Evolutionary conservation across 2,888 invertebrate genomes (phyloP), one percentile per base, ranked within the genome.

Genomic region (Tethea ocularis): DNA sequence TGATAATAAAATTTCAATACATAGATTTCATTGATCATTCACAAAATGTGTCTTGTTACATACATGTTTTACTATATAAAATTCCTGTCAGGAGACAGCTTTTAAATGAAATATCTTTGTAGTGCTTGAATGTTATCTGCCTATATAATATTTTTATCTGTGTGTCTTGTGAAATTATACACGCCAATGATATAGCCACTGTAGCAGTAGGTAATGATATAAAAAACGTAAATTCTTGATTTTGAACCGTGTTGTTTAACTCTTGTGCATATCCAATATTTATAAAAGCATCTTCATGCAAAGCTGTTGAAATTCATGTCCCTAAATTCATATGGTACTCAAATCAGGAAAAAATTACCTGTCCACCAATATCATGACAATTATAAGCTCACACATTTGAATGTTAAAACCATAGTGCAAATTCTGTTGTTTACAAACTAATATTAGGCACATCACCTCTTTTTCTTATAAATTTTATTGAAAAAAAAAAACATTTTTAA

Each of bases 121-220:
- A 78, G 75, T 68, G 76, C 75, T 77, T 80, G 64, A 68, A 62
- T 73, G 64, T 77, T 72, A 67, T 64, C 66, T 59, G 68, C 59
- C 46, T 62, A 62, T 64, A 61, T 33, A 33, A 33, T 33, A 33
- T 62, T 60, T 63, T 60, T 33, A 38, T 68, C 60, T 61, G 51
- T 63, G 33, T 54, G 56, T 62, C 38, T 26, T 41, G 41, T 54
- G 15, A 29, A 33, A 58, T 51, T 51, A 54, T 46, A 33, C 13
- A 51, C 23, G 63, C 57, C 56, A 55, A 67, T 46, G 72, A 52
- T 55, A 8, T 55, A 58, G 58, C 58, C 55, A 58, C 51, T 58
- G 55, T 58, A 54, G 1, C 4, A 33, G 33, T 13, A 54, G 13
- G 2, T 11, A 52, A 17, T n/a, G n/a, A 20, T 51, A 51, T n/a